phyloP scores from a whole-genome alignment of 2,797 vertebrate genomes.

The Labeo calbasu region DNA sequence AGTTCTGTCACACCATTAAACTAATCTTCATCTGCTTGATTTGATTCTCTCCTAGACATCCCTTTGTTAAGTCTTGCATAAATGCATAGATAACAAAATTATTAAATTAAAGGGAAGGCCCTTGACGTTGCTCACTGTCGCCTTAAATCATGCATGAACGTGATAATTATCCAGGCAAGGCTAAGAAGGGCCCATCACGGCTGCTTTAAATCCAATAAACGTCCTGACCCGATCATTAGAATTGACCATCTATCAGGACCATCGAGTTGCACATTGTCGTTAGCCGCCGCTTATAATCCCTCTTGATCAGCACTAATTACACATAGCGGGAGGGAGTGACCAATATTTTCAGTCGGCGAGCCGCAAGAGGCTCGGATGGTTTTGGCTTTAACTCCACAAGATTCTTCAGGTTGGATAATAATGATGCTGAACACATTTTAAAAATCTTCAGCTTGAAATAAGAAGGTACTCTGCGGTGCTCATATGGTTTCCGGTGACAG shows the following conservation, averaged over 20 bases:
- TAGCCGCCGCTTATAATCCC: conserved; percentile 80
- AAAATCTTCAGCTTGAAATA: conserved; percentile 3
- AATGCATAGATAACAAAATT: conserved; percentile 80
- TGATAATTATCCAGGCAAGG: conserved; percentile 79
- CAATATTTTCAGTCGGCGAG: conserved; percentile 65
- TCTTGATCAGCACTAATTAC: conserved; percentile 84
- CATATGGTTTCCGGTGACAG: conserved; percentile 28
- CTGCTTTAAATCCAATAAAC: conserved; percentile 82
- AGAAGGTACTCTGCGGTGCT: not conserved
- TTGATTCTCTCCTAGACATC: conserved; percentile 68
- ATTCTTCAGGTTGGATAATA: conserved; percentile 14
- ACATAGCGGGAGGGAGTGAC: conserved; percentile 77
- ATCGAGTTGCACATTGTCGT: conserved; percentile 78
- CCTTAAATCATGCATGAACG: conserved; percentile 82
- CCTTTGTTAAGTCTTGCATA: conserved; percentile 78
- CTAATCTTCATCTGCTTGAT: conserved; percentile 67
- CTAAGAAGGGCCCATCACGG: conserved; percentile 79
- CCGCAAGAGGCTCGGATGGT: not conserved
- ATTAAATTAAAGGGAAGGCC: conserved; percentile 79
- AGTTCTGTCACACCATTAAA: conserved; percentile 58
- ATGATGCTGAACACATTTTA: conserved; percentile 14
- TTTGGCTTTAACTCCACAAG: conserved; percentile 17
- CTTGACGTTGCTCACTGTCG: conserved; percentile 75
- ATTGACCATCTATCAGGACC: conserved; percentile 86
- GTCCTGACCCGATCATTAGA: conserved; percentile 81